These are phyloP conservation scores for Drosophila serrata DNA, from an alignment of 1,140 invertebrate species.

Conservation along the genomic window DNA sequence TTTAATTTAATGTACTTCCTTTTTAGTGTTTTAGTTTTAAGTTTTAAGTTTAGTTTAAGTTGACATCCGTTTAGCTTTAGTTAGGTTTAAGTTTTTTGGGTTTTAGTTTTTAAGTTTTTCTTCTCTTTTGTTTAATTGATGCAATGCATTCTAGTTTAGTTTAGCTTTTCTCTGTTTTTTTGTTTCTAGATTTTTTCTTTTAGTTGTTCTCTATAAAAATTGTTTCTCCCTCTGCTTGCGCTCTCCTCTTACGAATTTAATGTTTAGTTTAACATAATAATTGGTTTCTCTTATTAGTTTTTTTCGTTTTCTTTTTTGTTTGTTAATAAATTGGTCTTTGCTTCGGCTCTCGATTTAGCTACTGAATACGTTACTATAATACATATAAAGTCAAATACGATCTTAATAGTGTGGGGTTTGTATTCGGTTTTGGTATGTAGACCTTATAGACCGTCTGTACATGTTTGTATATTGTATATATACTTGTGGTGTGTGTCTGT, in stretches of 20 bases:
- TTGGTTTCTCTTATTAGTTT: slow-evolving; percentile 42
- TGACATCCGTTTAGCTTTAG: slow-evolving; percentile 45
- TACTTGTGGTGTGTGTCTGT: slow-evolving; percentile 30
- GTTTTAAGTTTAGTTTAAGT: slow-evolving; percentile 47
- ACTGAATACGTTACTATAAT: slow-evolving; percentile 80
- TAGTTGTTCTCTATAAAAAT: slow-evolving; percentile 62
- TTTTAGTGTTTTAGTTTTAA: slow-evolving; percentile 35
- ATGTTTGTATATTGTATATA: slow-evolving; percentile 38
- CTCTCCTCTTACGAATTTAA: slow-evolving; percentile 26
- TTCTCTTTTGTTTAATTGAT: slow-evolving; percentile 52
- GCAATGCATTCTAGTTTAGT: slow-evolving; percentile 64
- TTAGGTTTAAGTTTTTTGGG: slow-evolving; percentile 27
- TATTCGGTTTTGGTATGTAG: slow-evolving; percentile 24
- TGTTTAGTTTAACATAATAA: slow-evolving; percentile 77
- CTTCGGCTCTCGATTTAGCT: slow-evolving; percentile 76
- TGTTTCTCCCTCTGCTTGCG: slow-evolving; percentile 45
- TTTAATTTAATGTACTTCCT: slow-evolving; percentile 32
- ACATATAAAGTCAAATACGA: slow-evolving; percentile 82
- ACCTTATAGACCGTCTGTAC: slow-evolving; percentile 60
- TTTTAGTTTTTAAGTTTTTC: slow-evolving; percentile 33
- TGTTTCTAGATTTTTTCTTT: background rate
- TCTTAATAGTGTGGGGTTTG: slow-evolving; percentile 56
- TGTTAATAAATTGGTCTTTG: slow-evolving; percentile 84
- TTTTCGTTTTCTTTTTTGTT: slow-evolving; percentile 24
- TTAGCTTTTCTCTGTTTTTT: slow-evolving; percentile 34